phyloP scores from a whole-genome alignment of 1,140 invertebrate species.

The Euborellia annulipes region DNA sequence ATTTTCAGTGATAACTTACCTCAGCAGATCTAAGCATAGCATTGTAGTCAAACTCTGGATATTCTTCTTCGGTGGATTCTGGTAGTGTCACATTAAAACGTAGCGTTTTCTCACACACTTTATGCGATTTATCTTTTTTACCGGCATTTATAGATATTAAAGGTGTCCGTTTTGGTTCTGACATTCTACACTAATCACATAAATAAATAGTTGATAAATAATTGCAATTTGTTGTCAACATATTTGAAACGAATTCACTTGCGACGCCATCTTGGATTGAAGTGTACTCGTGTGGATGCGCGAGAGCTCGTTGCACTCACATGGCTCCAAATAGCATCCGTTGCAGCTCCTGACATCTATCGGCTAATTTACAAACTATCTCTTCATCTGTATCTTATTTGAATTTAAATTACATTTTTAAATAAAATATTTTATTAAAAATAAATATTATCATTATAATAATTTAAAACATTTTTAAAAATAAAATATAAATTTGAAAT shows the following conservation, averaged over 20 bases:
- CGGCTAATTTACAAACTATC: no score
- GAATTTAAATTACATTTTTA: no score
- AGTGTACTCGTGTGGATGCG: slow-evolving; percentile 7
- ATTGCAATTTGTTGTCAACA: slow-evolving; percentile 10
- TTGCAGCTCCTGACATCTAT: no score
- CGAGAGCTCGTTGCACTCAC: no score
- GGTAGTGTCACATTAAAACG: slow-evolving; percentile 39
- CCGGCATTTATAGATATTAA: slow-evolving; percentile 27
- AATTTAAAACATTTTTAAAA: no score
- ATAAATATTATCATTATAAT: no score
- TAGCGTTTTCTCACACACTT: slow-evolving; percentile 32
- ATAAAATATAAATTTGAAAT: no score
- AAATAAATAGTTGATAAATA: slow-evolving; percentile 9
- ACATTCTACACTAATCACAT: slow-evolving; percentile 24
- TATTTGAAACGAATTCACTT: slow-evolving; percentile 8
- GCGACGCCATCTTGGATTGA: slow-evolving; percentile 10
- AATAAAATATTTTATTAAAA: no score
- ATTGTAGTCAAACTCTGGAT: slow-evolving; percentile 46
- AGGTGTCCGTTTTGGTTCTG: slow-evolving; percentile 35
- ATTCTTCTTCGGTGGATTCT: slow-evolving; percentile 45
- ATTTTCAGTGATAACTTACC: slow-evolving; percentile 34
- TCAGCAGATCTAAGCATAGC: slow-evolving; percentile 40
- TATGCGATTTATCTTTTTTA: slow-evolving; percentile 26
- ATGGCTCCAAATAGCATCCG: no score
- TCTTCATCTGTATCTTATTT: no score